These are phyloP conservation scores for Rhagoletis pomonella DNA, from an alignment of 1,140 invertebrate species.

Conservation along the genomic window DNA sequence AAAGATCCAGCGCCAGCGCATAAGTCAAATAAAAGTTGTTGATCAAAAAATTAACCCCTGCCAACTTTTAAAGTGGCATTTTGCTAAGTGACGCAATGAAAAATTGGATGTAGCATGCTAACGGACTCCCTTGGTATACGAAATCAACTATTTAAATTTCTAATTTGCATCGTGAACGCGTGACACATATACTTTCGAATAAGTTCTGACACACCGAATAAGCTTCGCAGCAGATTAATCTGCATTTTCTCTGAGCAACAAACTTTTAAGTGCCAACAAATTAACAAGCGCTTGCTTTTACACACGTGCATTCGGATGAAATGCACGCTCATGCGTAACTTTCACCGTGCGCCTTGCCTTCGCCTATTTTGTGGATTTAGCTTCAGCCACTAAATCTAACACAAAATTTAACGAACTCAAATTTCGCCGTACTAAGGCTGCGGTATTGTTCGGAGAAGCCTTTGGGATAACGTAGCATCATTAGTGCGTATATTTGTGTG, in stretches of 20 bases:
- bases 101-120: too few species aligned
- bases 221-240: neutral
- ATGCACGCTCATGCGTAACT: slow-evolving; percentile 15
- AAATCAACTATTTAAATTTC: too few species aligned
- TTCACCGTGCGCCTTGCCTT: neutral
- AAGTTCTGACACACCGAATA: neutral
- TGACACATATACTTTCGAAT: neutral
- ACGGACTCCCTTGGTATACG: too few species aligned
- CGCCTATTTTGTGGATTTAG: neutral
- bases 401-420: slow-evolving; percentile 21
- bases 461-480: neutral
- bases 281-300: neutral
- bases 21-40: too few species aligned
- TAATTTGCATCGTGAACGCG: neutral
- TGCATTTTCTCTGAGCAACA: slow-evolving; percentile 7
- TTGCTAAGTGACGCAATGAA: too few species aligned
- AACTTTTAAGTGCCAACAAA: slow-evolving; percentile 33
- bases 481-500: neutral
- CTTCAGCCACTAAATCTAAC: neutral
- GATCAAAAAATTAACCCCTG: too few species aligned
- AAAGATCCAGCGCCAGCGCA: too few species aligned
- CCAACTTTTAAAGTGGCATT: too few species aligned
- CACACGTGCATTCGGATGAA: neutral
- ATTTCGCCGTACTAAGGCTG: neutral
- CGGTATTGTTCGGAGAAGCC: neutral